phyloP scores from a whole-genome alignment of 64 coral and sea anemone genomes.

The Montipora foliosa region DNA sequence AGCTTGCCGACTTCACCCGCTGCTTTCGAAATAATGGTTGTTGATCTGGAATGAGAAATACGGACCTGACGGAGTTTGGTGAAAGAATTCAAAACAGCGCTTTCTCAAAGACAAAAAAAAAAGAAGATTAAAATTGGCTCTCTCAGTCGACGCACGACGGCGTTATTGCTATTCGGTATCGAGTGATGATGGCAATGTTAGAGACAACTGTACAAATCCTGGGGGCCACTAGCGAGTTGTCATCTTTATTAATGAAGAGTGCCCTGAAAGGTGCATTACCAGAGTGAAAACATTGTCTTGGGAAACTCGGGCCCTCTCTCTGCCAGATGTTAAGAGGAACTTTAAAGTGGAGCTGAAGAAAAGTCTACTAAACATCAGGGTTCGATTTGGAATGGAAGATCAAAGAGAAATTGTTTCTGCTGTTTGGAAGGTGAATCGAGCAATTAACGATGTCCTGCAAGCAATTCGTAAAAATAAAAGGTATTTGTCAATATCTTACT shows the following conservation, averaged over 20 bases:
- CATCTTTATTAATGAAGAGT: background rate
- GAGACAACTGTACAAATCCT: background rate
- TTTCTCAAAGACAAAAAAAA: background rate
- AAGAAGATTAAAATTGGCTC: too few relatives aligned
- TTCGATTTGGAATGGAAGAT: background rate
- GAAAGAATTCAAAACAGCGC: too few relatives aligned
- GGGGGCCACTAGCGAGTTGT: too few relatives aligned
- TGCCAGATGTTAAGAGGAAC: constrained; percentile 19
- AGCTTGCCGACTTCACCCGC: too few relatives aligned
- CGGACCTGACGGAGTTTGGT: too few relatives aligned
- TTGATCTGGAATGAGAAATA: too few relatives aligned
- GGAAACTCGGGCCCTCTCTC: constrained; percentile 7
- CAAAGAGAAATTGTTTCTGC: constrained; percentile 12
- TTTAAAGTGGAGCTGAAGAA: constrained; percentile 29
- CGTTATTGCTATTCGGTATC: constrained; percentile 38
- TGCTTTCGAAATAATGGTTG: too few relatives aligned
- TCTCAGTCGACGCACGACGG: too few relatives aligned
- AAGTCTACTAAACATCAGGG: background rate
- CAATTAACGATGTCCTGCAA: background rate
- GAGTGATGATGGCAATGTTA: constrained; percentile 58
- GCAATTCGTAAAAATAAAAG: background rate
- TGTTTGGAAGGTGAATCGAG: constrained; percentile 22
- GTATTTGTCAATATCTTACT: background rate
- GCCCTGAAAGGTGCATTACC: background rate
- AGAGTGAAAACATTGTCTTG: constrained; percentile 49